Conservation (phyloP, 1,140 invertebrate species). For the Penaeus vannamei region DNA sequence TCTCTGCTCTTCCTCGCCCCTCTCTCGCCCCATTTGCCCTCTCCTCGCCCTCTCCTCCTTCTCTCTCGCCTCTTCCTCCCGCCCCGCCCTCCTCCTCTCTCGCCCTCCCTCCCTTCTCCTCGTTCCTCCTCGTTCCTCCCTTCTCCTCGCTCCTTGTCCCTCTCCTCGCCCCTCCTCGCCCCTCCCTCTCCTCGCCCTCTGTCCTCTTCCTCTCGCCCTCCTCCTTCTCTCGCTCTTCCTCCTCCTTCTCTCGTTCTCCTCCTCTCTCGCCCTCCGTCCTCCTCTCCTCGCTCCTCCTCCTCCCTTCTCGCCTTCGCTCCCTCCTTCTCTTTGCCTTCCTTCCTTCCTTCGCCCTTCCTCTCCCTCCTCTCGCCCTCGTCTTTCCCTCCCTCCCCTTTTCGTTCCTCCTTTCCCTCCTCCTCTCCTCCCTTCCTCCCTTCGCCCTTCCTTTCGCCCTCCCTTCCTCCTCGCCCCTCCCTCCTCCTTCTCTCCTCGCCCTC, state of each 20-base stretch:
- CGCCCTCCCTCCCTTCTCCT: not conserved
- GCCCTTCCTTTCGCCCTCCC: not conserved
- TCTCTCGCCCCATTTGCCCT: no score
- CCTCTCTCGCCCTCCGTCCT: not conserved
- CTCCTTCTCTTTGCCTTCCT: not conserved
- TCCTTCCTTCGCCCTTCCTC: not conserved
- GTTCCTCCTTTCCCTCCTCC: not conserved
- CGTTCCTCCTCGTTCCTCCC: not conserved
- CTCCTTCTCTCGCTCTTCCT: not conserved
- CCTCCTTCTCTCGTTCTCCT: not conserved
- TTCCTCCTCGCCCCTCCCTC: not conserved
- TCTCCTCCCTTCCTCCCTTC: not conserved
- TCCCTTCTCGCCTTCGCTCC: not conserved
- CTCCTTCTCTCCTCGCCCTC: not conserved
- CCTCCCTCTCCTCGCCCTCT: not conserved
- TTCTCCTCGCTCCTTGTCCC: no score
- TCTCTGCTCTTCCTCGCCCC: not conserved
- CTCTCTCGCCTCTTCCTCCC: no score
- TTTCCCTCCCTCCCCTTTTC: not conserved
- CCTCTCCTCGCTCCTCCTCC: not conserved
- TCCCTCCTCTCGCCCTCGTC: no score
- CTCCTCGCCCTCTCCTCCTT: no score
- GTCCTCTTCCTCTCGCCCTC: no score
- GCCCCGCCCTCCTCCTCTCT: not conserved
- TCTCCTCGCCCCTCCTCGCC: not conserved